Conservation (phyloP, 2,113 vertebrate species). For the Anser cygnoides region DNA sequence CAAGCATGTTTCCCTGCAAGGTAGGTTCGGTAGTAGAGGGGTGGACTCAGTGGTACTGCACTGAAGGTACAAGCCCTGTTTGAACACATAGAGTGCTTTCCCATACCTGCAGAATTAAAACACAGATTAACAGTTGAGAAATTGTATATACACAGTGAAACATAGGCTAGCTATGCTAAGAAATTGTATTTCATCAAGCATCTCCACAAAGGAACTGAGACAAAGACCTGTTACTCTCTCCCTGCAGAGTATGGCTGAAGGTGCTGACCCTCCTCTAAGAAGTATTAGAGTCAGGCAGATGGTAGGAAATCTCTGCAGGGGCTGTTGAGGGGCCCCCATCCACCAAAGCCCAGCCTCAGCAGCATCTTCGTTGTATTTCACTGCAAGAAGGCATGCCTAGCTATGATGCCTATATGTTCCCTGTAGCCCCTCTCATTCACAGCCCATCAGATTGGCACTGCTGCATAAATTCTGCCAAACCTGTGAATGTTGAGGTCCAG, state of each 20-base stretch:
- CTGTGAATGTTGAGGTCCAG: neutral
- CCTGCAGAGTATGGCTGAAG: neutral
- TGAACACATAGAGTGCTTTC: neutral
- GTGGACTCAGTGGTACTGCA: neutral
- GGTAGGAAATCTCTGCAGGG: neutral
- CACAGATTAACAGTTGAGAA: neutral
- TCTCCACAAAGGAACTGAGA: neutral
- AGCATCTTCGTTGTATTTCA: neutral
- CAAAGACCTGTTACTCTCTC: neutral
- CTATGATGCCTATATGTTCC: neutral
- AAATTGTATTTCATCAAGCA: neutral
- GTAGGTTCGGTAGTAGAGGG: neutral
- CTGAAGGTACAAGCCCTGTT: neutral
- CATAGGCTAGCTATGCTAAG: neutral
- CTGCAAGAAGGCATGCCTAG: neutral
- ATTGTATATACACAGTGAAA: neutral
- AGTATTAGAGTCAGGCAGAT: neutral
- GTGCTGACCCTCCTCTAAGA: neutral
- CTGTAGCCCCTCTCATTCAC: neutral
- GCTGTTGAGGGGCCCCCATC: neutral
- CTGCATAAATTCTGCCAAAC: neutral
- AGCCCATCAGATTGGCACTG: neutral
- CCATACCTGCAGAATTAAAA: neutral
- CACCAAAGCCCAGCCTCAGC: neutral
- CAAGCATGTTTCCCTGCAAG: neutral